A percentile compares a stretch with the other conserved stretches of the same genome.
phyloP scores from a whole-genome alignment of 2,888 invertebrate species.

The Caenorhabditis doughertyi region DNA sequence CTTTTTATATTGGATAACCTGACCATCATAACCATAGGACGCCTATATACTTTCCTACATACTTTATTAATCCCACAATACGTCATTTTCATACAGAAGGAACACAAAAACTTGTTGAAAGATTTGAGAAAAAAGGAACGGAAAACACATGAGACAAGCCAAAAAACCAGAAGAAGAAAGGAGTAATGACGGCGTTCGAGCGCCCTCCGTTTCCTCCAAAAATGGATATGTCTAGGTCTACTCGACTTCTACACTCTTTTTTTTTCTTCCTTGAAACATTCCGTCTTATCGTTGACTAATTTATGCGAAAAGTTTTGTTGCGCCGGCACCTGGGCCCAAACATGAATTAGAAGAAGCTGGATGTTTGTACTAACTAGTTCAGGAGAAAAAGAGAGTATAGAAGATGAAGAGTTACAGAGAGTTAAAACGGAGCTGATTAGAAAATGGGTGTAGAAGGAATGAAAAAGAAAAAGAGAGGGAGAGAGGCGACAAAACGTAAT shows the following conservation, averaged over 20 bases:
- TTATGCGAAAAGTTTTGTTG: slow-evolving; percentile 43
- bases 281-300: slow-evolving; percentile 44
- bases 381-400: neutral
- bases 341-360: slow-evolving; percentile 39
- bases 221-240: slow-evolving; percentile 43
- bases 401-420: slow-evolving; percentile 16
- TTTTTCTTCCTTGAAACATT: slow-evolving; percentile 23
- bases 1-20: slow-evolving; percentile 45
- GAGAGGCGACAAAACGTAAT: slow-evolving; percentile 56
- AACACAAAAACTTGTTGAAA: slow-evolving; percentile 11
- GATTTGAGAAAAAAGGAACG: slow-evolving; percentile 6
- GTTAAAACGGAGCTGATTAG: slow-evolving; percentile 53
- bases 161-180: slow-evolving; percentile 22
- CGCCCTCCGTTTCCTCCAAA: slow-evolving; percentile 26
- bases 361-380: slow-evolving; percentile 3
- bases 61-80: slow-evolving; percentile 16
- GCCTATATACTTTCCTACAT: neutral
- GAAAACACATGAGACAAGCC: slow-evolving; percentile 13
- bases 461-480: slow-evolving; percentile 1
- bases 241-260: slow-evolving; percentile 12
- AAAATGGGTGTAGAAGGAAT: no score
- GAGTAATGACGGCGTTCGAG: slow-evolving; percentile 48
- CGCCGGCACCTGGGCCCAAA: slow-evolving; percentile 24
- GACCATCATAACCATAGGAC: slow-evolving; percentile 26
- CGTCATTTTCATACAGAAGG: slow-evolving; percentile 30